phyloP scores from a whole-genome alignment of 2,888 invertebrate genomes.

The Cacoxenus indagator region DNA sequence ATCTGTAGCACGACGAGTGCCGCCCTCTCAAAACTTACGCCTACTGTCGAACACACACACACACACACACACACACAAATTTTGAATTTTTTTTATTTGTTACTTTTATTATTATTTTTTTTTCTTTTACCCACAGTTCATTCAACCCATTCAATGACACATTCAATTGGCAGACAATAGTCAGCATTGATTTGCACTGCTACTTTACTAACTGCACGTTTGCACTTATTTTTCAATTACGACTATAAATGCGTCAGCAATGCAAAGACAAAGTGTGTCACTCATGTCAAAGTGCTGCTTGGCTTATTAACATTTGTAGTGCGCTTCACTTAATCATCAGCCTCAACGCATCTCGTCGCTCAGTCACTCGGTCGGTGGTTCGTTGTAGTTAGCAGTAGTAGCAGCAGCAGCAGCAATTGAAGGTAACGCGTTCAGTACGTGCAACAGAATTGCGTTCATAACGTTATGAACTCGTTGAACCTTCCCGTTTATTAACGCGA shows the following conservation, averaged over 20 bases:
- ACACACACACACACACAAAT: background rate
- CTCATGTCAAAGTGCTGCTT: conserved; percentile 5
- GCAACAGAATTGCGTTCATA: conserved; percentile 27
- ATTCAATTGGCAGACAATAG: conserved; percentile 20
- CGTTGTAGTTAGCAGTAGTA: background rate
- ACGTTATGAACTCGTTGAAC: conserved; percentile 46
- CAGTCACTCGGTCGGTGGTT: background rate
- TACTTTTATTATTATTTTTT: background rate
- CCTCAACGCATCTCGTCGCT: background rate
- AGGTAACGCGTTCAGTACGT: conserved; percentile 3
- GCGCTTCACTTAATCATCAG: background rate
- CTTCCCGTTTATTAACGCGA: conserved; percentile 41
- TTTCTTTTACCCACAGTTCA: background rate
- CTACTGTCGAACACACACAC: background rate
- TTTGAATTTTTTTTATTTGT: background rate
- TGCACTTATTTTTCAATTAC: conserved; percentile 22
- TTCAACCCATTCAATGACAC: background rate
- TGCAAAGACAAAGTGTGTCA: conserved; percentile 6
- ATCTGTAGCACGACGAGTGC: background rate
- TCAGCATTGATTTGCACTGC: conserved; percentile 6
- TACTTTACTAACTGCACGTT: background rate
- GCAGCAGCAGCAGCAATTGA: background rate
- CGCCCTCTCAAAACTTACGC: background rate
- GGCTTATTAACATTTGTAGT: conserved; percentile 13
- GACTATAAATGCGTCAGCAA: background rate